Conservation (phyloP, 2,797 vertebrate species). For the Poeciliopsis presidionis region DNA sequence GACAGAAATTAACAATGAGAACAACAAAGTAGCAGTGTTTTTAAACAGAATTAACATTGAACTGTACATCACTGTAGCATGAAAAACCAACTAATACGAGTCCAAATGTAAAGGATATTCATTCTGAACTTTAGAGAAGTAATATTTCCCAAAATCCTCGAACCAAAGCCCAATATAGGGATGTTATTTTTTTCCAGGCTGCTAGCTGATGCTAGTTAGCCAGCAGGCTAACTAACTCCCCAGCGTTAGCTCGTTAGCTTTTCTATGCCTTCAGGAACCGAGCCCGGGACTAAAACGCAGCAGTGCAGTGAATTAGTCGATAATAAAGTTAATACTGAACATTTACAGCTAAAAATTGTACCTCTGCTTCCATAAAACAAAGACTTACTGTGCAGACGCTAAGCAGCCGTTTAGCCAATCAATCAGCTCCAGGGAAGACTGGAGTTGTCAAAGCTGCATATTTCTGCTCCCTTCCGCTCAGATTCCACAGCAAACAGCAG, state of each 20-base stretch:
- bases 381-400: conserved; percentile 68
- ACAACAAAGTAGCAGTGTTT: conserved; percentile 47
- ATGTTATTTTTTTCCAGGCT: background rate
- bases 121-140: rapidly evolving
- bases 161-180: background rate
- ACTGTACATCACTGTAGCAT: background rate
- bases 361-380: conserved; percentile 50
- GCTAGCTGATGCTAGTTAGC: conserved; percentile 54
- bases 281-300: background rate
- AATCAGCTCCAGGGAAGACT: conserved; percentile 53
- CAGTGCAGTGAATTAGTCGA: rapidly evolving
- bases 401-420: conserved; percentile 62
- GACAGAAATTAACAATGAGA: conserved; percentile 43
- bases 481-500: background rate
- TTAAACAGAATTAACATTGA: conserved; percentile 37
- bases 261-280: background rate
- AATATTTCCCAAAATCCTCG: background rate
- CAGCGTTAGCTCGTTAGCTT: conserved; percentile 32
- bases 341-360: conserved; percentile 8
- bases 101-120: rapidly evolving
- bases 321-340: background rate
- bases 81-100: too few relatives aligned
- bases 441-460: conserved; percentile 62
- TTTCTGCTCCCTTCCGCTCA: background rate
- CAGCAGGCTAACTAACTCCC: conserved; percentile 58